Conservation (phyloP, 2,797 vertebrate genomes). For the Heteromormyrus szaboi region DNA sequence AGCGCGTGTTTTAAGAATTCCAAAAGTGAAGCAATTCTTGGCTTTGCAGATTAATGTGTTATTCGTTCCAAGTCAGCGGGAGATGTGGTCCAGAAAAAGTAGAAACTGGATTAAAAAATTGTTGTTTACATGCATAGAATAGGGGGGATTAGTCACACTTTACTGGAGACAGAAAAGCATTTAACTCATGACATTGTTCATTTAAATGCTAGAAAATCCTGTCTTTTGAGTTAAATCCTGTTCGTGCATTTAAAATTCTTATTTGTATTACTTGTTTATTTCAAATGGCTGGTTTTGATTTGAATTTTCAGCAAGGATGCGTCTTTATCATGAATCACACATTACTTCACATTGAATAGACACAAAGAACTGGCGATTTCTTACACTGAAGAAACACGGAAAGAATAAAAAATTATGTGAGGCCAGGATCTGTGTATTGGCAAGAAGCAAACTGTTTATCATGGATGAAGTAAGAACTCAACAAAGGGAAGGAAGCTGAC, state of each 20-base stretch:
- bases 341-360: not conserved
- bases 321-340: not conserved
- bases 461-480: not conserved
- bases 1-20: not conserved
- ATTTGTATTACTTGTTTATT: not conserved
- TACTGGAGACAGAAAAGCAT: not conserved
- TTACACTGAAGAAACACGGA: not conserved
- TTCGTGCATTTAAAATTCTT: not conserved
- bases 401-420: not conserved
- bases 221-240: not conserved
- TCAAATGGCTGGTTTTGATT: constrained; percentile 3
- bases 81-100: not conserved
- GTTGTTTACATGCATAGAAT: not conserved
- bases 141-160: constrained; percentile 5
- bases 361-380: not conserved
- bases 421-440: not conserved
- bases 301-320: not conserved
- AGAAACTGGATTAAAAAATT: constrained; percentile 1
- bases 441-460: not conserved
- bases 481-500: not conserved
- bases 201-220: constrained; percentile 2
- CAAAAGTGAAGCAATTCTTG: not conserved
- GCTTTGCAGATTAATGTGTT: not conserved
- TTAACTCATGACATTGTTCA: not conserved
- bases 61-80: not conserved